Percentiles rank a stretch among this genome's conserved stretches.
Evolutionary conservation across 1,140 invertebrate species (phyloP).

Genomic region (Episyrphus balteatus): DNA sequence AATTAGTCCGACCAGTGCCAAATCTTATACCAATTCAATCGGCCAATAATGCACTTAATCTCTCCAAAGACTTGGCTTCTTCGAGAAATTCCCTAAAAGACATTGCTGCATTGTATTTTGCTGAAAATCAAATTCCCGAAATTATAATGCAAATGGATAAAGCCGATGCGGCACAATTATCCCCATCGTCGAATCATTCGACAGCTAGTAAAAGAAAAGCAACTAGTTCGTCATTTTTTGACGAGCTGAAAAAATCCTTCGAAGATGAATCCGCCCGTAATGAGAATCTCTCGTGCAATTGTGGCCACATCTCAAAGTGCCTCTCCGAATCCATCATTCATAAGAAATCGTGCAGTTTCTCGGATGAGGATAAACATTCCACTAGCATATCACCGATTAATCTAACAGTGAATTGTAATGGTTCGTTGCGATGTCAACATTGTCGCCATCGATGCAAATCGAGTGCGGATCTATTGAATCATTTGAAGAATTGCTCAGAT

Average conservation of each 20-base stretch:
- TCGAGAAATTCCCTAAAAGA: constrained; percentile 27
- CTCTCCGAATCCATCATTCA: constrained; percentile 68
- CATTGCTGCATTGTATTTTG: constrained; percentile 32
- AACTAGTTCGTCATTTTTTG: constrained; percentile 62
- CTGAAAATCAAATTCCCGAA: constrained; percentile 31
- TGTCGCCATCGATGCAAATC: constrained; percentile 76
- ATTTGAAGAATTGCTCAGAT: constrained; percentile 56
- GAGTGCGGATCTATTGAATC: constrained; percentile 58
- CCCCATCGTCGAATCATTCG: constrained; percentile 32
- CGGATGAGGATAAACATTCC: constrained; percentile 25
- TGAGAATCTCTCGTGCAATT: constrained; percentile 57
- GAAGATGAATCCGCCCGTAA: constrained; percentile 42
- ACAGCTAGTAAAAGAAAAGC: constrained; percentile 44
- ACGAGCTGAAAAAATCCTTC: constrained; percentile 60
- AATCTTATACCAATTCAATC: constrained; percentile 55
- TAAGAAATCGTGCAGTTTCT: constrained; percentile 50
- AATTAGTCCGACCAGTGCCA: constrained; percentile 50
- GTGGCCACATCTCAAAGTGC: constrained; percentile 71
- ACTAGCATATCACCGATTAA: constrained; percentile 25
- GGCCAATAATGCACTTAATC: constrained; percentile 19
- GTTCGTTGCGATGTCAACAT: constrained; percentile 68
- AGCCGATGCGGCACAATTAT: constrained; percentile 31
- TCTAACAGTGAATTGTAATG: constrained; percentile 38
- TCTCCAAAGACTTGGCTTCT: constrained; percentile 23
- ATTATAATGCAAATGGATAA: constrained; percentile 21